Conservation (phyloP, 2,113 vertebrate species). For the Acinonyx jubatus region DNA sequence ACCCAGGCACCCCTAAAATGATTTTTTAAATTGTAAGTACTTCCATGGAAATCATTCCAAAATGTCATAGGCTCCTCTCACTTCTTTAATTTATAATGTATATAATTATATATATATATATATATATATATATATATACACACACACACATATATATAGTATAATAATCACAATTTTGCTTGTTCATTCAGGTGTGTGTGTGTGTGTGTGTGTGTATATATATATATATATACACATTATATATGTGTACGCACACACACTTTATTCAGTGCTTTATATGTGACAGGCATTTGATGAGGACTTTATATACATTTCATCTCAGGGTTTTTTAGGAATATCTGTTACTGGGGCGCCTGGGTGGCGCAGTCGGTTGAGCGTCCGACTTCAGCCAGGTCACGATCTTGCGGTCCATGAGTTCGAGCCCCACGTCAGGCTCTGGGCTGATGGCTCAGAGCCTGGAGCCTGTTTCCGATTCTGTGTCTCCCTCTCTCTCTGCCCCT, state of each 20-base stretch:
- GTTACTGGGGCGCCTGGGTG: too few relatives aligned
- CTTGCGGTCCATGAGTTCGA: too few relatives aligned
- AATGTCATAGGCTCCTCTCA: neutral
- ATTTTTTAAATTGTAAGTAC: constrained; percentile 17
- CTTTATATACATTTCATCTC: constrained; percentile 9
- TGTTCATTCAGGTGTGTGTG: neutral
- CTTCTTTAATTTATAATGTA: neutral
- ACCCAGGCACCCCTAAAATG: neutral
- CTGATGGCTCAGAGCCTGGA: too few relatives aligned
- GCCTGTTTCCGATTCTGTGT: too few relatives aligned
- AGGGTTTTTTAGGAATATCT: neutral
- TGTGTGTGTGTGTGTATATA: neutral
- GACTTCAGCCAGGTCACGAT: too few relatives aligned
- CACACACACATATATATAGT: neutral
- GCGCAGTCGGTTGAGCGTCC: too few relatives aligned
- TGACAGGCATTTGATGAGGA: neutral
- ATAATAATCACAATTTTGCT: neutral
- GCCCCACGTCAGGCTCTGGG: too few relatives aligned
- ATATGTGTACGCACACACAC: neutral
- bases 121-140: neutral
- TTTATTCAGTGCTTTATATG: neutral
- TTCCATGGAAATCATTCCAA: constrained; percentile 14
- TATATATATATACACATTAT: neutral
- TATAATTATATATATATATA: neutral
- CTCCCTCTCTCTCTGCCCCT: too few relatives aligned